Evolutionary conservation across 2,888 invertebrate species (phyloP).

Genomic region (Tinea trinotella): DNA sequence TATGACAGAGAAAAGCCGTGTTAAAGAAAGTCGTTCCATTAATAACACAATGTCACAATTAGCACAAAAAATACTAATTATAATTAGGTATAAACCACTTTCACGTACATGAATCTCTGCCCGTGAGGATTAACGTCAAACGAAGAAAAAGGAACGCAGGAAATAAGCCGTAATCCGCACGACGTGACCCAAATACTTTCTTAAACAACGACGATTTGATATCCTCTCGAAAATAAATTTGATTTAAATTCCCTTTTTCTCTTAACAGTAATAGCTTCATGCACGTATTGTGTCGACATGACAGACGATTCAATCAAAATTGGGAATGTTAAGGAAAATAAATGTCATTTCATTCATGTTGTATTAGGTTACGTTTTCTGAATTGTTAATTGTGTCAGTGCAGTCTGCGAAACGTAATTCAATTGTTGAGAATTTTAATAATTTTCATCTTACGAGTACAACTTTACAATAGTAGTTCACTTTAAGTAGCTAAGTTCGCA

Average conservation of each 20-base stretch:
- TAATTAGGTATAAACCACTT: background rate
- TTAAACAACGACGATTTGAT: conserved; percentile 66
- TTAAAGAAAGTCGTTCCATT: too few species aligned
- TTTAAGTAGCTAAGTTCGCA: too few species aligned
- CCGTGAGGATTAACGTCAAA: conserved; percentile 64
- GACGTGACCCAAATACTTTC: conserved; percentile 67
- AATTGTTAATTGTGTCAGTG: too few species aligned
- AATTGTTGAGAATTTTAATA: too few species aligned
- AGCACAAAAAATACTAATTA: background rate
- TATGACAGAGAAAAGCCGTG: too few species aligned
- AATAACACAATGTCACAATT: too few species aligned
- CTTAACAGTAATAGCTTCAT: conserved; percentile 31
- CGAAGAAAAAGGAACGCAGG: conserved; percentile 67
- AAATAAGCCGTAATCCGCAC: conserved; percentile 67
- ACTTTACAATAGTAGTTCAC: too few species aligned
- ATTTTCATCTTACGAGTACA: too few species aligned
- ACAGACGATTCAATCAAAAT: background rate
- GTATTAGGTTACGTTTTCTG: too few species aligned
- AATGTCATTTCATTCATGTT: too few species aligned
- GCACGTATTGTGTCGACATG: background rate
- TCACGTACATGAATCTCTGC: conserved; percentile 41
- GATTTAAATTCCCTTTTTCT: conserved; percentile 49
- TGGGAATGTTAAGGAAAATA: too few species aligned
- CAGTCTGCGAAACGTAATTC: too few species aligned
- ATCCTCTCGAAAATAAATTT: conserved; percentile 61